phyloP scores from a whole-genome alignment of 1,140 invertebrate genomes.

The Leptonema lineaticorne region DNA sequence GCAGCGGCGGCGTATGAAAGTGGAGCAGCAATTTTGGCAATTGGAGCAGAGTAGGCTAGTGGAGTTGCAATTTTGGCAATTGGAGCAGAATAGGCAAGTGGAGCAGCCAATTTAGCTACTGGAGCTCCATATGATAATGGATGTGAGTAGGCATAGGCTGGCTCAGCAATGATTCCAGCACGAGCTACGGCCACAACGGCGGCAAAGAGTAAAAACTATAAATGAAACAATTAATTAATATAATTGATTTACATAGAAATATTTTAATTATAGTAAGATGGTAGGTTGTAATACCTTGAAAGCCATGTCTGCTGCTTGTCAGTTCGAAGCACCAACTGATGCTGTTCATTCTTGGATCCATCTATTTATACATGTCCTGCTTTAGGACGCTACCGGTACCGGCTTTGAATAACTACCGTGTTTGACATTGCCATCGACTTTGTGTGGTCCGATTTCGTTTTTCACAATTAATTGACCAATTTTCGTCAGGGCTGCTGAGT shows the following conservation, averaged over 20 bases:
- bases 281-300: constrained; percentile 1
- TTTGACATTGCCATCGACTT: neutral
- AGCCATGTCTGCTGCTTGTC: constrained; percentile 8
- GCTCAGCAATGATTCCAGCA: constrained; percentile 48
- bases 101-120: constrained; percentile 27
- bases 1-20: constrained; percentile 27
- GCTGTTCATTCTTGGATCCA: neutral
- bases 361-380: constrained; percentile 12
- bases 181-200: constrained; percentile 50
- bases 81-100: constrained; percentile 37
- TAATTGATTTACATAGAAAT: too few relatives aligned
- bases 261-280: too few relatives aligned
- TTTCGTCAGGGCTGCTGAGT: neutral
- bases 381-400: constrained; percentile 10
- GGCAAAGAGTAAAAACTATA: constrained; percentile 53
- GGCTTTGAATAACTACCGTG: too few relatives aligned
- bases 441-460: neutral
- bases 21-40: constrained; percentile 29
- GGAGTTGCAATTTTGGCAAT: constrained; percentile 40
- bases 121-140: constrained; percentile 1
- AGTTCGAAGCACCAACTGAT: neutral
- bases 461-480: neutral
- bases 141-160: constrained; percentile 35
- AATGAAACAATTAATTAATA: constrained; percentile 32
- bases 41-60: constrained; percentile 48